phyloP scores from a whole-genome alignment of 1,140 invertebrate species.

The Drosophila nebulosa region DNA sequence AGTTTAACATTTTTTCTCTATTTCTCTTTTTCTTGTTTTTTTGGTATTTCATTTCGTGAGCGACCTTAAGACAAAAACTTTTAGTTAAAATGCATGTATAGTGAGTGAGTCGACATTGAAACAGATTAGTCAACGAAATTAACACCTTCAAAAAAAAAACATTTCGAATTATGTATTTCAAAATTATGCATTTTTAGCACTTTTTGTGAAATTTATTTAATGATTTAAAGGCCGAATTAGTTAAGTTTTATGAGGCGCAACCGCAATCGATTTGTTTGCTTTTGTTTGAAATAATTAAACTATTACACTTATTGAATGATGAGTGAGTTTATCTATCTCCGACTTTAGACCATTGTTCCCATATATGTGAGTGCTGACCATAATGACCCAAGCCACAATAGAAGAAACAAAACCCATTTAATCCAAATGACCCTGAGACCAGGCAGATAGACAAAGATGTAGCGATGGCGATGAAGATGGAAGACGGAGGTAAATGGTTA shows the following conservation, averaged over 20 bases:
- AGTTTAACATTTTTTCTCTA: too few species aligned
- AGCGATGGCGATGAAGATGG: neutral
- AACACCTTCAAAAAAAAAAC: slow-evolving; percentile 60
- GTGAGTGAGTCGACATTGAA: slow-evolving; percentile 48
- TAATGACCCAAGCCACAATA: slow-evolving; percentile 61
- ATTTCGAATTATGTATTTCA: slow-evolving; percentile 37
- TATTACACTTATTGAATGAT: slow-evolving; percentile 37
- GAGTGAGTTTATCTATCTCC: slow-evolving; percentile 41
- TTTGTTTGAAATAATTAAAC: slow-evolving; percentile 5
- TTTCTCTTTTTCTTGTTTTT: slow-evolving; percentile 13
- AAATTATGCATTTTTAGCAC: slow-evolving; percentile 63
- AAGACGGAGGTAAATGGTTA: slow-evolving; percentile 20
- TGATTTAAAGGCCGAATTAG: slow-evolving; percentile 55
- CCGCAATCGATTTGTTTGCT: slow-evolving; percentile 22
- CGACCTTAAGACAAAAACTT: slow-evolving; percentile 49
- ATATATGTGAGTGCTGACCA: slow-evolving; percentile 38
- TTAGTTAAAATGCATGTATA: slow-evolving; percentile 38
- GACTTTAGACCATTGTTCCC: slow-evolving; percentile 41
- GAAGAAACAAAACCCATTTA: slow-evolving; percentile 48
- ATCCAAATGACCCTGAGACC: slow-evolving; percentile 67
- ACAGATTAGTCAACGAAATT: slow-evolving; percentile 56
- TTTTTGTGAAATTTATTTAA: slow-evolving; percentile 40
- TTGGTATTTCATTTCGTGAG: slow-evolving; percentile 39
- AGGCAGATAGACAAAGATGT: slow-evolving; percentile 15
- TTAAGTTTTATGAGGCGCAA: slow-evolving; percentile 51